Percentiles rank a stretch among this genome's conserved stretches.
phyloP scores from a whole-genome alignment of 64 coral and sea anemone species.

The Stichodactyla mertensii region DNA sequence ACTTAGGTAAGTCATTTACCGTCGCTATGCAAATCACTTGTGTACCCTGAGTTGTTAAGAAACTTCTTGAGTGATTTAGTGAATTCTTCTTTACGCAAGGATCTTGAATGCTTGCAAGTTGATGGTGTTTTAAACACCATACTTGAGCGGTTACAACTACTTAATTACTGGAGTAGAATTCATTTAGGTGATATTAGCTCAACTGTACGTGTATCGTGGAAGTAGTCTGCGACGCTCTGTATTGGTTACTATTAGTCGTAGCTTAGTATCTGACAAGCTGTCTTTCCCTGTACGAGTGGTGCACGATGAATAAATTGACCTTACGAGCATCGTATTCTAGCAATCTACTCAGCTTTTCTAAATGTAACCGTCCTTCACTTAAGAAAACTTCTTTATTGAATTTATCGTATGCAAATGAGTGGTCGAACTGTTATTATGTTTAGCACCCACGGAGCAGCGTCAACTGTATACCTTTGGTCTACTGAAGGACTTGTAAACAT shows the following conservation, averaged over 20 bases:
- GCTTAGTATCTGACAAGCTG: not conserved
- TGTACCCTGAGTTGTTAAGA: not conserved
- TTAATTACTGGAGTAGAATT: not conserved
- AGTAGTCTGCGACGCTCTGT: not conserved
- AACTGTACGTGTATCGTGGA: not conserved
- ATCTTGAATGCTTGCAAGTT: not conserved
- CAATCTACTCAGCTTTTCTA: not conserved
- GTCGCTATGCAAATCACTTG: not conserved
- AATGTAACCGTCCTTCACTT: not conserved
- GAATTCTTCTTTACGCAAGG: conserved; percentile 4
- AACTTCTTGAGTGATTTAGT: conserved; percentile 13
- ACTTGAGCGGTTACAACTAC: not conserved
- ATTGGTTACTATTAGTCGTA: not conserved
- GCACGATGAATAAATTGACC: not conserved
- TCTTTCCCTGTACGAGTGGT: not conserved
- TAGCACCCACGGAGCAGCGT: conserved; percentile 6
- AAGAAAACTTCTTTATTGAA: not conserved
- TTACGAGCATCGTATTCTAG: not conserved
- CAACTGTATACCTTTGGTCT: not conserved
- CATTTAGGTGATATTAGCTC: not conserved
- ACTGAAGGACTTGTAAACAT: not conserved
- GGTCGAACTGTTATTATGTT: not conserved
- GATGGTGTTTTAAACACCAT: not conserved
- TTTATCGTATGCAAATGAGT: not conserved
- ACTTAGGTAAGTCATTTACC: conserved; percentile 9